phyloP scores from a whole-genome alignment of 2,113 vertebrate species.

The Siniperca chuatsi region DNA sequence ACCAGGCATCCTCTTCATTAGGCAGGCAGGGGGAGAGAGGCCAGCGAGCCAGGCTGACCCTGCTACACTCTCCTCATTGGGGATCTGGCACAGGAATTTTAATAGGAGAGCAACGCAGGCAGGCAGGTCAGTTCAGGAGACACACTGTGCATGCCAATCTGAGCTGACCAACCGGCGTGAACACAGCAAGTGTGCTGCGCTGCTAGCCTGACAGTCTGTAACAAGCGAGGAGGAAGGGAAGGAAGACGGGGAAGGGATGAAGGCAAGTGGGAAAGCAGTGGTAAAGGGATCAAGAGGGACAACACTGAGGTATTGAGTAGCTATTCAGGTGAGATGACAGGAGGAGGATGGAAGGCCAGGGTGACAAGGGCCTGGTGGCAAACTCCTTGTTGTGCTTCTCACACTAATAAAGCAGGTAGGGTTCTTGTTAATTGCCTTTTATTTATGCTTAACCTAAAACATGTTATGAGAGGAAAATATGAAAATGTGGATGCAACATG shows the following conservation, averaged over 20 bases:
- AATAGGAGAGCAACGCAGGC: constrained; percentile 78
- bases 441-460: constrained; percentile 37
- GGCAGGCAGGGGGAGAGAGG: constrained; percentile 72
- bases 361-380: constrained; percentile 50
- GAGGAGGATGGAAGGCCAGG: constrained; percentile 34
- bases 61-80: constrained; percentile 73
- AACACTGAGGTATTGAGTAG: constrained; percentile 51
- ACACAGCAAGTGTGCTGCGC: constrained; percentile 64
- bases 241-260: constrained; percentile 54
- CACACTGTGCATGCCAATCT: constrained; percentile 80
- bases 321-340: constrained; percentile 63
- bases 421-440: constrained; percentile 41
- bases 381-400: constrained; percentile 30
- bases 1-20: constrained; percentile 81
- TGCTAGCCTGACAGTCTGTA: constrained; percentile 70
- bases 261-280: constrained; percentile 54
- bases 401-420: constrained; percentile 57
- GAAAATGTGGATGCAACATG: constrained; percentile 23
- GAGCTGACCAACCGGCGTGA: constrained; percentile 71
- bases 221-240: constrained; percentile 55
- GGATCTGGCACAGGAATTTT: constrained; percentile 83
- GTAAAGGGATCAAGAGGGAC: constrained; percentile 70
- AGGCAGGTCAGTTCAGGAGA: constrained; percentile 75
- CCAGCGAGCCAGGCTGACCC: constrained; percentile 76
- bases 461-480: constrained; percentile 26